Evolutionary conservation across 2,113 vertebrate genomes (phyloP).

Genomic region (Mirounga angustirostris): DNA sequence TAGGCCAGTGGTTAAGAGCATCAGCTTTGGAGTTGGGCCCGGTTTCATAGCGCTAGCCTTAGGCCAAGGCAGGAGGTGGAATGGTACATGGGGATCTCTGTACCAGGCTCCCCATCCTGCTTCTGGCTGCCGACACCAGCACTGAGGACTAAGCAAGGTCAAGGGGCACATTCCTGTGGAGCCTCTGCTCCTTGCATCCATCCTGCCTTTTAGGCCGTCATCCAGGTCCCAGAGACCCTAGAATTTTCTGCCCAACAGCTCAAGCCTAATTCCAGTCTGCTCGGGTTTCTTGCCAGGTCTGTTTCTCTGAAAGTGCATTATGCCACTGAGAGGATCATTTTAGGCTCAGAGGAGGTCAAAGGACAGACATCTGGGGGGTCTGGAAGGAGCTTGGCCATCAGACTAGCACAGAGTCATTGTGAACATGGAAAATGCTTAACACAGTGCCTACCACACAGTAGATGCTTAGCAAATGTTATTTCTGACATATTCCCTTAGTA

Average conservation of each 20-base stretch:
- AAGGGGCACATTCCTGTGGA: not conserved
- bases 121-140: not conserved
- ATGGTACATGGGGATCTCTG: accelerated
- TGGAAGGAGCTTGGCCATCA: not conserved
- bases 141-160: too few species aligned
- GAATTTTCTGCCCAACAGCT: not conserved
- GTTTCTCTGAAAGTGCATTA: constrained; percentile 6
- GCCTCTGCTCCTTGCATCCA: not conserved
- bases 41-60: not conserved
- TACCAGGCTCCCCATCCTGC: accelerated
- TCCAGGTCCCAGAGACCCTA: not conserved
- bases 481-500: not conserved
- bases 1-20: not conserved
- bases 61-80: not conserved
- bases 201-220: not conserved
- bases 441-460: not conserved
- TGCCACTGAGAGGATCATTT: accelerated
- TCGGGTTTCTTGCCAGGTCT: not conserved
- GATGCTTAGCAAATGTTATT: not conserved
- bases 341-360: not conserved
- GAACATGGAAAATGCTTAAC: not conserved
- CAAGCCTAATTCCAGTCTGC: not conserved
- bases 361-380: not conserved
- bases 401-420: accelerated
- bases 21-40: not conserved